A percentile compares a stretch with the other conserved stretches of the same genome.
These are phyloP conservation scores for Melanogrammus aeglefinus DNA, from an alignment of 2,797 vertebrate species.

Conservation along the genomic window DNA sequence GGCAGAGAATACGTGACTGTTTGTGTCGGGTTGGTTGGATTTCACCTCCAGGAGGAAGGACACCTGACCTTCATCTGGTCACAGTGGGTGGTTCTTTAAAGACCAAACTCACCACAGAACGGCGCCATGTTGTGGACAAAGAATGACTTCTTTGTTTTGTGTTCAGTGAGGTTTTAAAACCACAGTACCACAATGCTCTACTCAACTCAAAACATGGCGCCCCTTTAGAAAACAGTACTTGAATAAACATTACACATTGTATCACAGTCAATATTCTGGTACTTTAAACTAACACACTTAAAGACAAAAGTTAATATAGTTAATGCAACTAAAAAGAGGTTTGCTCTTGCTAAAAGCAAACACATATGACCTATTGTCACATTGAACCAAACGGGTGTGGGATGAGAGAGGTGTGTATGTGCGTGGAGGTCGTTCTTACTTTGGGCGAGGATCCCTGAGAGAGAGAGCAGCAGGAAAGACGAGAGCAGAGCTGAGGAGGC, in stretches of 20 bases:
- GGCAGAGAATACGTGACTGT: conserved; percentile 26
- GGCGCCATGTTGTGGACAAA: not conserved
- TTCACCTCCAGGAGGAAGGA: conserved; percentile 41
- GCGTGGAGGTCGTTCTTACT: conserved; percentile 28
- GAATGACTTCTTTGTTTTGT: not conserved
- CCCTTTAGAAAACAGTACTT: not conserved
- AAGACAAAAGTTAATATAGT: not conserved
- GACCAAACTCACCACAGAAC: not conserved
- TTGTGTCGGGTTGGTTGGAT: conserved; percentile 12
- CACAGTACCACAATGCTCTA: not conserved
- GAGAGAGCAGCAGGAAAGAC: not conserved
- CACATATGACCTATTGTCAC: too few species aligned
- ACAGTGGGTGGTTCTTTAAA: not conserved
- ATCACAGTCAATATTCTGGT: not conserved
- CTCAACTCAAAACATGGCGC: too few species aligned
- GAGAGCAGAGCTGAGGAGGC: not conserved
- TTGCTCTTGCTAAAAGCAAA: not conserved
- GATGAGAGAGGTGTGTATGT: not conserved
- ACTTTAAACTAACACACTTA: not conserved
- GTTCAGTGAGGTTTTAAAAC: not conserved
- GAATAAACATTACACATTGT: not conserved
- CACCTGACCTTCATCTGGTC: rapidly evolving
- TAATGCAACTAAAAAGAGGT: too few species aligned
- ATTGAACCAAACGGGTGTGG: too few species aligned
- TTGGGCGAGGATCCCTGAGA: not conserved